These are phyloP conservation scores for Cheumatopsyche charites DNA, from an alignment of 1,140 invertebrate species.

Conservation along the genomic window DNA sequence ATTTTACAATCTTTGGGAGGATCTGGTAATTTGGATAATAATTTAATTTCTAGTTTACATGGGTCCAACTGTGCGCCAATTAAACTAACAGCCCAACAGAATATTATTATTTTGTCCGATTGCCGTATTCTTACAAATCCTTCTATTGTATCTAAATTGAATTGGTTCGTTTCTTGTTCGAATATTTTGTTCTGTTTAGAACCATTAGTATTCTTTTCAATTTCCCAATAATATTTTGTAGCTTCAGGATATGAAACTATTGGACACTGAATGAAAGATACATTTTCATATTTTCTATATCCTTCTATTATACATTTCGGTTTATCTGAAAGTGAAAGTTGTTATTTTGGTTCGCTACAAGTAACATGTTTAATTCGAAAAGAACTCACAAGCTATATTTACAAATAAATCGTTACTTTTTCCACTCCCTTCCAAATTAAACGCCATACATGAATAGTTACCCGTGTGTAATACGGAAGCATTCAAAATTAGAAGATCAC, in stretches of 20 bases:
- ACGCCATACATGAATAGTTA: conserved; percentile 45
- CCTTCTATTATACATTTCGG: conserved; percentile 36
- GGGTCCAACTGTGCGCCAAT: conserved; percentile 40
- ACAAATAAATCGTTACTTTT: conserved; percentile 37
- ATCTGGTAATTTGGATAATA: conserved; percentile 37
- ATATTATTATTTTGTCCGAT: conserved; percentile 34
- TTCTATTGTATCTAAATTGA: conserved; percentile 36
- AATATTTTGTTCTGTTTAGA: conserved; percentile 36
- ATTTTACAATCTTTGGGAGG: conserved; percentile 41
- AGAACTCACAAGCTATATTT: conserved; percentile 42
- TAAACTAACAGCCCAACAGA: conserved; percentile 41
- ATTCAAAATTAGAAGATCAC: conserved; percentile 45
- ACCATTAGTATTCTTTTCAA: conserved; percentile 27
- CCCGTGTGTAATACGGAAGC: conserved; percentile 36
- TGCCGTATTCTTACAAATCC: conserved; percentile 26
- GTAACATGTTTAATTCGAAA: conserved; percentile 23
- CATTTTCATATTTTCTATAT: conserved; percentile 26
- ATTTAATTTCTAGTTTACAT: conserved; percentile 36
- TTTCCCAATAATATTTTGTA: conserved; percentile 43
- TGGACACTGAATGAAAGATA: conserved; percentile 33
- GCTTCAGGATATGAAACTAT: conserved; percentile 36
- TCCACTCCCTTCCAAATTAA: conserved; percentile 46
- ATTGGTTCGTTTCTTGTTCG: conserved; percentile 28
- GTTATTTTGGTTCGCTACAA: background rate
- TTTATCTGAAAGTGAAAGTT: conserved; percentile 38